These are phyloP conservation scores for Galeopterus variegatus DNA, from an alignment of 2,113 vertebrate species.

Conservation along the genomic window DNA sequence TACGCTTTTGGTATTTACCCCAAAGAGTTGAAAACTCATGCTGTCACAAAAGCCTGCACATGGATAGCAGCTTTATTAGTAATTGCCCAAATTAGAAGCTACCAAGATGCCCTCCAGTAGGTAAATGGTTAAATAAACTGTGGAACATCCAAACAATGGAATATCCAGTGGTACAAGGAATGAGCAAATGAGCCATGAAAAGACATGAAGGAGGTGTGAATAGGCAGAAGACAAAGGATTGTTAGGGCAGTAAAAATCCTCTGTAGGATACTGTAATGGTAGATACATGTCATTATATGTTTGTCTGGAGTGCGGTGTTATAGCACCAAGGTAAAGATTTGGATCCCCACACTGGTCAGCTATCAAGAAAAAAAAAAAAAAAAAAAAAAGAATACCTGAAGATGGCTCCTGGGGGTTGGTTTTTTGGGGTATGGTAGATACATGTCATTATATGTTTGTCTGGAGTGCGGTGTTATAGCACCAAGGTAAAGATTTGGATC, in stretches of 20 bases:
- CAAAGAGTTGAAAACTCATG: background rate
- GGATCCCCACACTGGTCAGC: too few species aligned
- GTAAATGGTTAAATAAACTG: background rate
- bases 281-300: too few species aligned
- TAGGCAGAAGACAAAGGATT: background rate
- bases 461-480: too few species aligned
- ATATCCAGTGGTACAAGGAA: background rate
- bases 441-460: too few species aligned
- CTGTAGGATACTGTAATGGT: background rate
- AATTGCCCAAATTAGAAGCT: background rate
- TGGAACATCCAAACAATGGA: background rate
- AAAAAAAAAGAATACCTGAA: background rate
- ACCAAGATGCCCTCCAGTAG: background rate
- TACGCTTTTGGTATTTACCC: background rate
- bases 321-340: too few species aligned
- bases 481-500: too few species aligned
- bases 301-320: background rate
- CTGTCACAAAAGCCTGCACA: background rate
- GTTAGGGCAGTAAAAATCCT: background rate
- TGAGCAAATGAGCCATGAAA: background rate
- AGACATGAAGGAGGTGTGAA: background rate
- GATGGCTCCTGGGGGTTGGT: accelerated
- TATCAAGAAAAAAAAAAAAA: too few species aligned
- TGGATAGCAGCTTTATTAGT: background rate
- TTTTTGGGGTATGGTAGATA: background rate